These are phyloP conservation scores for Spilogale gracilis DNA, from an alignment of 2,113 vertebrate species.

Conservation along the genomic window DNA sequence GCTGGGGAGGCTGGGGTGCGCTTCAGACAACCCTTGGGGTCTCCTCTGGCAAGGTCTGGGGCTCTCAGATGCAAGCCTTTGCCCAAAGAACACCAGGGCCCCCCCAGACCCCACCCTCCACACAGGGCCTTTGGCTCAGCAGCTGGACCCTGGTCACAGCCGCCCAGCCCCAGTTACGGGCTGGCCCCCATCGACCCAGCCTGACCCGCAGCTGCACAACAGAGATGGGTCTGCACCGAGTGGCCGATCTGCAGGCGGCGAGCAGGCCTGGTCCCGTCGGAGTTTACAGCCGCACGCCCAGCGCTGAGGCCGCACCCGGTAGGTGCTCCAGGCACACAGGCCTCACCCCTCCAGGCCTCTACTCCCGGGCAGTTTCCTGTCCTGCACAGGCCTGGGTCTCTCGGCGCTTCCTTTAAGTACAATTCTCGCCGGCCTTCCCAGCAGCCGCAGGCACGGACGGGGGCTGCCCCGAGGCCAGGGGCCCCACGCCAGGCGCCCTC, in stretches of 20 bases:
- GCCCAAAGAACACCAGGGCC: fast-evolving
- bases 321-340: fast-evolving
- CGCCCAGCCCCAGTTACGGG: background rate
- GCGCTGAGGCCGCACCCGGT: fast-evolving
- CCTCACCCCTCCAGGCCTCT: background rate
- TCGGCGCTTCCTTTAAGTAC: background rate
- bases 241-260: background rate
- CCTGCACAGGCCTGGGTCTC: fast-evolving
- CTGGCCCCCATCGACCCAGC: background rate
- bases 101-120: background rate
- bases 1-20: fast-evolving
- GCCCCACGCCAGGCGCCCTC: fast-evolving
- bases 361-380: background rate
- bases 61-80: background rate
- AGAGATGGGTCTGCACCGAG: fast-evolving
- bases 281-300: background rate
- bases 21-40: fast-evolving
- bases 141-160: too few relatives aligned
- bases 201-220: background rate
- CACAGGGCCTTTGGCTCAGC: background rate
- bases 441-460: background rate
- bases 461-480: too few relatives aligned
- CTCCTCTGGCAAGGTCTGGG: too few relatives aligned
- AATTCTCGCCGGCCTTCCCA: too few relatives aligned
- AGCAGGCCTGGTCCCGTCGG: fast-evolving